Conservation (phyloP, 1,140 invertebrate genomes). For the Probaryconus sp. region DNA sequence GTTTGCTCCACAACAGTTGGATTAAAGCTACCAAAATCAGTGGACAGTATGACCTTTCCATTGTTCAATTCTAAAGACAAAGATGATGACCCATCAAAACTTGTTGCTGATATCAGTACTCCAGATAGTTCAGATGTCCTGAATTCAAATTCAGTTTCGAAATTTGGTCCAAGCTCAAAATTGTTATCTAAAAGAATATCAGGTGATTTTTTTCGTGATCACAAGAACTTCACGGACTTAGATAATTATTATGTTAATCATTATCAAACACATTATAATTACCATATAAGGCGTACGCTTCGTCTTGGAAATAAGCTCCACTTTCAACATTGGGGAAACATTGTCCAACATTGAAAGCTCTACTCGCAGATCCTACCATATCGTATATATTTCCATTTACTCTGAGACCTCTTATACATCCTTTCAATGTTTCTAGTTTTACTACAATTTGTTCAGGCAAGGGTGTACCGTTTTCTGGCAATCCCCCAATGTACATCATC, state of each 20-base stretch:
- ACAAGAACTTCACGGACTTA: no score
- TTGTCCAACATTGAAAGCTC: slow-evolving; percentile 87
- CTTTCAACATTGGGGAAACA: slow-evolving; percentile 92
- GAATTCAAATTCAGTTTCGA: slow-evolving; percentile 90
- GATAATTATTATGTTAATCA: no score
- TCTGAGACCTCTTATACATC: slow-evolving; percentile 87
- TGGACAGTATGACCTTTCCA: slow-evolving; percentile 86
- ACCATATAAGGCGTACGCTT: slow-evolving; percentile 91
- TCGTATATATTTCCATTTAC: slow-evolving; percentile 88
- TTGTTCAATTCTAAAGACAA: slow-evolving; percentile 87
- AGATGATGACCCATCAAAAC: slow-evolving; percentile 81
- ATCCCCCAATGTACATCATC: slow-evolving; percentile 88
- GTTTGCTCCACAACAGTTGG: slow-evolving; percentile 80
- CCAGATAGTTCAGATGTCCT: slow-evolving; percentile 89
- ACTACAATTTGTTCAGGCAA: slow-evolving; percentile 80
- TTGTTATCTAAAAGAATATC: slow-evolving; percentile 82
- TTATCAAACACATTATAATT: slow-evolving; percentile 65
- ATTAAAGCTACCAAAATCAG: slow-evolving; percentile 82
- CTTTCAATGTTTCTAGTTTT: slow-evolving; percentile 87
- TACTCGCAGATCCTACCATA: slow-evolving; percentile 83
- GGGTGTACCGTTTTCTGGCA: slow-evolving; percentile 81
- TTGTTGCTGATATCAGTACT: slow-evolving; percentile 86
- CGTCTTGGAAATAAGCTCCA: slow-evolving; percentile 91
- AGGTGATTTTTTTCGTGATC: no score
- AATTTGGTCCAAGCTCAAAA: slow-evolving; percentile 83